A percentile compares a stretch with the other conserved stretches of the same genome.
Evolutionary conservation across 2,113 vertebrate genomes (phyloP).

Genomic region (Prionailurus viverrinus): DNA sequence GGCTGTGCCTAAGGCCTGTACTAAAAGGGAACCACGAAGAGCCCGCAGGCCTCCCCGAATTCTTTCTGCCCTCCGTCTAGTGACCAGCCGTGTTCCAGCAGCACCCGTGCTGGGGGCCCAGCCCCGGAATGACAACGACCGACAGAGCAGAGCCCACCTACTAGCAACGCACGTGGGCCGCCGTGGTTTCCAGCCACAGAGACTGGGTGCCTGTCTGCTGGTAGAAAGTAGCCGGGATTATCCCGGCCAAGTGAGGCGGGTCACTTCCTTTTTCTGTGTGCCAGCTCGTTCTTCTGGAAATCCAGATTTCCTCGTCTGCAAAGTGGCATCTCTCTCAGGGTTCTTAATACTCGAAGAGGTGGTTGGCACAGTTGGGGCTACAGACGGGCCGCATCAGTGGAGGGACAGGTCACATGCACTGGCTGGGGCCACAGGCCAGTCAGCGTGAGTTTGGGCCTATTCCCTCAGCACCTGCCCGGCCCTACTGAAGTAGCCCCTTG

Average conservation of each 20-base stretch:
- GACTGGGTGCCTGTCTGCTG: background rate
- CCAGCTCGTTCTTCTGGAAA: background rate
- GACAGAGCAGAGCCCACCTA: no score
- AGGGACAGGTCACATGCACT: background rate
- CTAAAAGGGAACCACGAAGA: background rate
- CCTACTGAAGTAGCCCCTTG: background rate
- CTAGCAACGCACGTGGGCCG: background rate
- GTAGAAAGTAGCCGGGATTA: background rate
- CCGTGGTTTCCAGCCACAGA: background rate
- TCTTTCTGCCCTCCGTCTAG: background rate
- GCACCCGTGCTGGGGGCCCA: background rate
- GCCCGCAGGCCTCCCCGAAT: background rate
- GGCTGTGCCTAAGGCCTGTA: background rate
- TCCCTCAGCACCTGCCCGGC: background rate
- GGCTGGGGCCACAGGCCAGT: background rate
- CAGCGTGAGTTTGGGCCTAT: background rate
- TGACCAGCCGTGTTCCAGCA: background rate
- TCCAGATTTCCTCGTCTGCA: background rate
- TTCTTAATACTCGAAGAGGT: background rate
- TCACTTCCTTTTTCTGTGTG: background rate
- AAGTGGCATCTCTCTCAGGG: background rate
- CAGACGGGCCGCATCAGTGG: background rate
- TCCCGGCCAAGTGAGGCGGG: accelerated
- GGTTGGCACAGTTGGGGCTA: background rate
- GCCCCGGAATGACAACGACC: accelerated